Percentiles rank a stretch among this genome's conserved stretches.
These are phyloP conservation scores for Coleophora deauratella DNA, from an alignment of 2,888 invertebrate species.

Conservation along the genomic window DNA sequence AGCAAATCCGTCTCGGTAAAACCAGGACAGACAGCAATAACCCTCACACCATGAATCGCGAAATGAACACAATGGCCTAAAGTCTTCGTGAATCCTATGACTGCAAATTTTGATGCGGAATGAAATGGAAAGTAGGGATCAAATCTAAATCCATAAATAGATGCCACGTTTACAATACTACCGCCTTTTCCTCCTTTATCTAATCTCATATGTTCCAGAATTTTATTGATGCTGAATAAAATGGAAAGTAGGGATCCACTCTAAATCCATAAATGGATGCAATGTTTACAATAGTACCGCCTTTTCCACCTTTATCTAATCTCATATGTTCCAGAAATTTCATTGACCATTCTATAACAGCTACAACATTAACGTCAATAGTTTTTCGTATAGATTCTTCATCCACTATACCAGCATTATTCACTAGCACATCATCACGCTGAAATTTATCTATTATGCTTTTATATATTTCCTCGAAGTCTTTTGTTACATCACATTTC, in stretches of 20 bases:
- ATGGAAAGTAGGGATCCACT: slow-evolving; percentile 53
- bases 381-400: slow-evolving; percentile 10
- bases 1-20: slow-evolving; percentile 9
- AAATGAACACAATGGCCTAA: slow-evolving; percentile 41
- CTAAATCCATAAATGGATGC: slow-evolving; percentile 69
- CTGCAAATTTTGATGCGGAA: slow-evolving; percentile 68
- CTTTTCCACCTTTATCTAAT: slow-evolving; percentile 56
- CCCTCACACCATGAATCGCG: slow-evolving; percentile 45
- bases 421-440: slow-evolving; percentile 40
- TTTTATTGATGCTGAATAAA: slow-evolving; percentile 64
- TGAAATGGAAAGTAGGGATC: slow-evolving; percentile 64
- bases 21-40: slow-evolving; percentile 51
- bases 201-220: slow-evolving; percentile 66
- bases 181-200: slow-evolving; percentile 69
- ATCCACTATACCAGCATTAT: slow-evolving; percentile 40
- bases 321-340: slow-evolving; percentile 68
- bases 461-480: slow-evolving; percentile 43
- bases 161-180: slow-evolving; percentile 73
- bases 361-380: slow-evolving; percentile 30
- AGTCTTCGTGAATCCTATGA: slow-evolving; percentile 52
- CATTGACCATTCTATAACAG: slow-evolving; percentile 34
- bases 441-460: slow-evolving; percentile 24
- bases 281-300: slow-evolving; percentile 75
- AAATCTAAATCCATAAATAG: slow-evolving; percentile 62
- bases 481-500: slow-evolving; percentile 55